Evolutionary conservation across 2,797 vertebrate genomes (phyloP), one percentile per base, ranked within the genome.

Genomic region (Artibeus jamaicensis): DNA sequence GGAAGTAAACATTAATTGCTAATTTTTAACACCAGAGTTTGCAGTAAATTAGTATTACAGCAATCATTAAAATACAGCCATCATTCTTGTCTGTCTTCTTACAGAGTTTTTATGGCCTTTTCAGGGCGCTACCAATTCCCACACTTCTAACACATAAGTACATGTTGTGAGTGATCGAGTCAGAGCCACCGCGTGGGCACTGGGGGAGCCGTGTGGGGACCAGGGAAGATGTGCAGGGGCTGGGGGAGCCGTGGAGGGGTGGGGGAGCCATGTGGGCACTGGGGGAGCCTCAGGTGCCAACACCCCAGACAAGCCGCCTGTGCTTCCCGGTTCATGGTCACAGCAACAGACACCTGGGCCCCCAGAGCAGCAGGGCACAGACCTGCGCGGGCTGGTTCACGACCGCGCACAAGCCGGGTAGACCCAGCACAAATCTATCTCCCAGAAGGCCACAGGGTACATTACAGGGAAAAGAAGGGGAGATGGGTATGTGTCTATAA

Each of bases 21-120:
- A 32, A 73, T 78, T 65, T 89, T 46, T 44, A 84, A 89, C 79
- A 89, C 14, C 46, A 37, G 39, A 70, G 44, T 57, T 82, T 67
- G 4, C 42, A 29, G n/a, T 65, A 42, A 53, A 26, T 50, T 14
- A 79, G 29, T 4, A 44, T 1, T 48, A 37, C 6, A 10, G 57
- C 24, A 50, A 79, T 2, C 34, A 19, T 32, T 67, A 55, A 79
- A 29, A 46, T 14, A 37, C 1, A 14, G 62, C 39, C 26, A 22
- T 10, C 67, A 42, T n/a, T 92, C n/a, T 34, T 42, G 21, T 21
- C 9, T 34, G 2, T 55, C 89, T 46, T 44, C 57, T 26, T 39
- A 26, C 14, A 12, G 34, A 10, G 18, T 81, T 53, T n/a, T n/a
- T 26, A 39, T 39, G 55, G 62, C 34, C 39, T 16, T 42, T 65